Evolutionary conservation across 2,113 vertebrate species (phyloP).

Genomic region (Seriola quinqueradiata): DNA sequence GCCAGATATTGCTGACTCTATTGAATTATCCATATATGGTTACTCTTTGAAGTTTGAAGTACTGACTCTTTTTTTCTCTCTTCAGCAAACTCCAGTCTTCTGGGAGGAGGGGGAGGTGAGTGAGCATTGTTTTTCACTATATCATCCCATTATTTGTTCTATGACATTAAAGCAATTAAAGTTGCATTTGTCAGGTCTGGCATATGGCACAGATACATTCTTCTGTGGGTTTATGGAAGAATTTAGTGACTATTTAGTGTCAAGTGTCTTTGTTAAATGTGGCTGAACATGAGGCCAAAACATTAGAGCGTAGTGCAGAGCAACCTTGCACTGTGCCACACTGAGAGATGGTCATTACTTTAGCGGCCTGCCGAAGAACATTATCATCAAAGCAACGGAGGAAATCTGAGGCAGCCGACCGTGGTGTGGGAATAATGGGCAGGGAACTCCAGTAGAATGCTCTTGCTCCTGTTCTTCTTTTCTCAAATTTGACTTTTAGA

Average conservation of each 20-base stretch:
- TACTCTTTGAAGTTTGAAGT: neutral
- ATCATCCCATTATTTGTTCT: conserved; percentile 7
- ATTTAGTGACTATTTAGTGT: conserved; percentile 49
- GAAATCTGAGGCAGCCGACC: conserved; percentile 74
- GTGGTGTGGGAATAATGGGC: conserved; percentile 67
- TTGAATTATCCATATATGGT: conserved; percentile 13
- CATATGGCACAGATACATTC: conserved; percentile 13
- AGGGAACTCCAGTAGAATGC: conserved; percentile 45
- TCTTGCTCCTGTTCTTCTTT: conserved; percentile 51
- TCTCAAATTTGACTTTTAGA: conserved; percentile 67
- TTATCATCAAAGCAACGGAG: conserved; percentile 77
- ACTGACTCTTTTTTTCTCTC: conserved; percentile 73
- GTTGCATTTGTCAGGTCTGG: conserved; percentile 23
- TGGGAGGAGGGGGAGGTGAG: conserved; percentile 98
- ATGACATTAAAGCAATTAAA: conserved; percentile 44
- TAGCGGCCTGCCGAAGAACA: conserved; percentile 68
- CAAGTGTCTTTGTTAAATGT: conserved; percentile 55
- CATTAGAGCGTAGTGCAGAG: conserved; percentile 43
- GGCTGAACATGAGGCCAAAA: conserved; percentile 56
- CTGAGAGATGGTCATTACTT: conserved; percentile 70
- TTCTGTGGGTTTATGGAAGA: conserved; percentile 28
- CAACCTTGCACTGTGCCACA: conserved; percentile 47
- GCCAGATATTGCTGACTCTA: conserved; percentile 9
- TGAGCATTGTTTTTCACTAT: conserved; percentile 50
- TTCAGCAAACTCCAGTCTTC: conserved; percentile 96